Percentiles rank a stretch among this genome's conserved stretches.
phyloP scores from a whole-genome alignment of 2,797 vertebrate species.

The Protosalanx chinensis region DNA sequence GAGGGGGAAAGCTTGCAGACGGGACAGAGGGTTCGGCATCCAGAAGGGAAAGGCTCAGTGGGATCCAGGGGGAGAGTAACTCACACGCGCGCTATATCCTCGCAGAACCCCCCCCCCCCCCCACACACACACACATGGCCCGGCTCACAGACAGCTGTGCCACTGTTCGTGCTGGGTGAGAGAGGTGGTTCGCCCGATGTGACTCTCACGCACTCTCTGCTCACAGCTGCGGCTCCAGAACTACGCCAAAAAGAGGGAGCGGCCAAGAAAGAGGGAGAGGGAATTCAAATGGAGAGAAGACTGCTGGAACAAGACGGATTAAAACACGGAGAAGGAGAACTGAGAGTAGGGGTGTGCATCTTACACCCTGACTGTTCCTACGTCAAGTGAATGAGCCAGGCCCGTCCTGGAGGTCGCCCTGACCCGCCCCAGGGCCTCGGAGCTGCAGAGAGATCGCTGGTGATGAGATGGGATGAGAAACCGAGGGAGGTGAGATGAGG shows the following conservation, averaged over 20 bases:
- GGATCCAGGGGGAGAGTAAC: not conserved
- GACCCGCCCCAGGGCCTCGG: not conserved
- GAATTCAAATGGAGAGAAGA: not conserved
- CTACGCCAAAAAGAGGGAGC: not conserved
- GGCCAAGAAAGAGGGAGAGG: not conserved
- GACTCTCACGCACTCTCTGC: conserved; percentile 25
- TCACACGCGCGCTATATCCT: not conserved
- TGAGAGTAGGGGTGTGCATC: too few species aligned
- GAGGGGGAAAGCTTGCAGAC: too few species aligned
- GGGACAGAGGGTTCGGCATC: not conserved
- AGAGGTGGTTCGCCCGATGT: conserved; percentile 27
- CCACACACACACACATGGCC: conserved; percentile 5
- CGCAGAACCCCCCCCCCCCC: too few species aligned
- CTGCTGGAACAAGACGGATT: not conserved
- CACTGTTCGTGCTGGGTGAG: conserved; percentile 10
- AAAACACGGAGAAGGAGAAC: too few species aligned
- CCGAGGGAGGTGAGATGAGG: conserved; percentile 28
- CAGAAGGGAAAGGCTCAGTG: not conserved
- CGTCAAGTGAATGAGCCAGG: not conserved
- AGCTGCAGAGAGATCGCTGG: conserved; percentile 19
- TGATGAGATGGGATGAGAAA: not conserved
- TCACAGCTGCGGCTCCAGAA: conserved; percentile 42
- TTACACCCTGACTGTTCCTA: too few species aligned
- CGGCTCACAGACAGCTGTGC: conserved; percentile 39
- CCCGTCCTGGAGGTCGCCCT: not conserved